These are phyloP conservation scores for Psittacula cyanocephala DNA, from an alignment of 2,113 vertebrate species.

Conservation along the genomic window DNA sequence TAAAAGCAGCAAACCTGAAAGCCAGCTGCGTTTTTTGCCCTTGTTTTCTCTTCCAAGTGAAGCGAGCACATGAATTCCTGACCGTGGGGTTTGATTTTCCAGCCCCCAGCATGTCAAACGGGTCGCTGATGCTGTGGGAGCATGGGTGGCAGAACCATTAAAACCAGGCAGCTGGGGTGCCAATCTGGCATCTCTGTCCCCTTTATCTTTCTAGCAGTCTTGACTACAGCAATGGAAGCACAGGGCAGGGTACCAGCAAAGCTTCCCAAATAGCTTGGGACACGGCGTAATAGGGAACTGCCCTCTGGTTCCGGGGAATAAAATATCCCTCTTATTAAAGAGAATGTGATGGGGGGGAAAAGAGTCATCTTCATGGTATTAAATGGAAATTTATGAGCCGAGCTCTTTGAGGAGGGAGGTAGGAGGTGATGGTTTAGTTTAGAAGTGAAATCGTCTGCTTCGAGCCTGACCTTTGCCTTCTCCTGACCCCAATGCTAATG, in stretches of 20 bases:
- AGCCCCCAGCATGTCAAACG: neutral
- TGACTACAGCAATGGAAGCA: neutral
- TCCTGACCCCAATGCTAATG: constrained; percentile 51
- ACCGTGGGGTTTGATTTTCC: neutral
- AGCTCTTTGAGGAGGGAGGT: neutral
- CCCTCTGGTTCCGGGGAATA: neutral
- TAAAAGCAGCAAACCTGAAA: neutral
- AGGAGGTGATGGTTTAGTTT: neutral
- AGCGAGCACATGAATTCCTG: neutral
- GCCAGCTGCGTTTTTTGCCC: neutral
- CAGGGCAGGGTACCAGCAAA: neutral
- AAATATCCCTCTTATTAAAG: neutral
- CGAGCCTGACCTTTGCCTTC: constrained; percentile 43
- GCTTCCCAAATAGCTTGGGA: neutral
- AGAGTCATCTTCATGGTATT: neutral
- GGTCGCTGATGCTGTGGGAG: neutral
- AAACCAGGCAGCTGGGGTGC: neutral
- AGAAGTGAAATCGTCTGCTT: neutral
- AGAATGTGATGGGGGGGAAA: neutral
- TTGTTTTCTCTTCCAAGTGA: neutral
- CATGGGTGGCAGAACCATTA: neutral
- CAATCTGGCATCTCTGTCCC: neutral
- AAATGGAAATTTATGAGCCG: constrained; percentile 40
- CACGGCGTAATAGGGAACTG: neutral
- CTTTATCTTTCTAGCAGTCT: neutral